Evolutionary conservation across 2,888 invertebrate species (phyloP).

Genomic region (Caenorhabditis sp.): DNA sequence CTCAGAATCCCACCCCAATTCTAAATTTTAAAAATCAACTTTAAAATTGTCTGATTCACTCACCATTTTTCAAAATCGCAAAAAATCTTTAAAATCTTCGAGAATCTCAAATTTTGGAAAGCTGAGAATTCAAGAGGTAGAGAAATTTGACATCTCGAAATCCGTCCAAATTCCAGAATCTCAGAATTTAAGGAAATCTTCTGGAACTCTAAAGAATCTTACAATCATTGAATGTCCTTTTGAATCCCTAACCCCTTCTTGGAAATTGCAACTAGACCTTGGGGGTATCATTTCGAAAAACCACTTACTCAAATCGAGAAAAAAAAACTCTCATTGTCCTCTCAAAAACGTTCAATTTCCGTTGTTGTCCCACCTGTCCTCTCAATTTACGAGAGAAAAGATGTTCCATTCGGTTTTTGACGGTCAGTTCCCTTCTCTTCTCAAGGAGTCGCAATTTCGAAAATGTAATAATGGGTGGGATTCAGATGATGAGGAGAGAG

Average conservation of each 20-base stretch:
- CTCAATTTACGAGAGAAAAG: conserved; percentile 31
- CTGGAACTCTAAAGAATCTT: too few species aligned
- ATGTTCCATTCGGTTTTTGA: conserved; percentile 46
- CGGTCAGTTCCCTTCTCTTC: conserved; percentile 36
- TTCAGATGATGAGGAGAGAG: background rate
- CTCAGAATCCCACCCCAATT: too few species aligned
- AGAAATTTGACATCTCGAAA: too few species aligned
- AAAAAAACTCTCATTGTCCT: conserved; percentile 1
- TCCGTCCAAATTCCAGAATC: too few species aligned
- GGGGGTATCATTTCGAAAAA: background rate
- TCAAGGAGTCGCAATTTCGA: conserved; percentile 39
- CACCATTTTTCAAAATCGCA: too few species aligned
- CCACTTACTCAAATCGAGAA: background rate
- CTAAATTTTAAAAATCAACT: too few species aligned
- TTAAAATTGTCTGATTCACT: too few species aligned
- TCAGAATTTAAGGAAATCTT: too few species aligned
- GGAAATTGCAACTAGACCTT: background rate
- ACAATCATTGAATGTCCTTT: too few species aligned
- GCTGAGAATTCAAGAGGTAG: too few species aligned
- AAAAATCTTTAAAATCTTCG: too few species aligned
- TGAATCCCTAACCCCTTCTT: background rate
- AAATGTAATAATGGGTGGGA: conserved; percentile 53
- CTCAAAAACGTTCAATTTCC: conserved; percentile 21
- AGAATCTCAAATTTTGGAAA: too few species aligned
- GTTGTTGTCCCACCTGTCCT: conserved; percentile 26